These are phyloP conservation scores for Diglossa cyanea DNA, from an alignment of 2,797 vertebrate genomes.

Conservation along the genomic window DNA sequence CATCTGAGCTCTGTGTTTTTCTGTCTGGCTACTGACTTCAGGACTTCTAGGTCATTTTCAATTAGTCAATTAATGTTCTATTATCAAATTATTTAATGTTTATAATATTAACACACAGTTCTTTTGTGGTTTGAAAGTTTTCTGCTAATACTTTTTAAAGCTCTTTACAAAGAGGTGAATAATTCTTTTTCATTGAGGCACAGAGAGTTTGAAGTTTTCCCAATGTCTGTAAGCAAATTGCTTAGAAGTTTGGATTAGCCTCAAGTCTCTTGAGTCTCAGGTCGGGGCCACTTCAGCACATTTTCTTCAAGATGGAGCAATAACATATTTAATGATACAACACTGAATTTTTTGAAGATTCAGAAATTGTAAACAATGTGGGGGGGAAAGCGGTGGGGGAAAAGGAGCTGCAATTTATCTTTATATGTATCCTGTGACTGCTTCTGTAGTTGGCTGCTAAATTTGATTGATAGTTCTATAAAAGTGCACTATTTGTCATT, in stretches of 20 bases:
- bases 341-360: not conserved
- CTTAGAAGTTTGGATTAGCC: conserved; percentile 9
- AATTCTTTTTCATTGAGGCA: not conserved
- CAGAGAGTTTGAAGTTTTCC: not conserved
- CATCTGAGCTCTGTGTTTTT: not conserved
- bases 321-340: not conserved
- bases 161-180: not conserved
- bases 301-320: conserved; percentile 23
- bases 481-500: not conserved
- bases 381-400: not conserved
- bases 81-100: not conserved
- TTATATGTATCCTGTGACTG: not conserved
- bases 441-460: not conserved
- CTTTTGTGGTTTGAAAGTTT: not conserved
- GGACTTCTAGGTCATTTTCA: not conserved
- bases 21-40: not conserved
- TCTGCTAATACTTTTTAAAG: not conserved
- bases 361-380: not conserved
- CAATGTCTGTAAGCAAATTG: conserved; percentile 1
- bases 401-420: not conserved
- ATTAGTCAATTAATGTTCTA: not conserved
- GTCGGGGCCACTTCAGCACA: conserved; percentile 12
- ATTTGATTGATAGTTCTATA: not conserved
- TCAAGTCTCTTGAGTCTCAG: conserved; percentile 29
- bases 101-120: not conserved